Base-by-base conservation (phyloP, 37 sponge, comb jelly and placozoan species). In the Sycon ciliatum region DNA sequence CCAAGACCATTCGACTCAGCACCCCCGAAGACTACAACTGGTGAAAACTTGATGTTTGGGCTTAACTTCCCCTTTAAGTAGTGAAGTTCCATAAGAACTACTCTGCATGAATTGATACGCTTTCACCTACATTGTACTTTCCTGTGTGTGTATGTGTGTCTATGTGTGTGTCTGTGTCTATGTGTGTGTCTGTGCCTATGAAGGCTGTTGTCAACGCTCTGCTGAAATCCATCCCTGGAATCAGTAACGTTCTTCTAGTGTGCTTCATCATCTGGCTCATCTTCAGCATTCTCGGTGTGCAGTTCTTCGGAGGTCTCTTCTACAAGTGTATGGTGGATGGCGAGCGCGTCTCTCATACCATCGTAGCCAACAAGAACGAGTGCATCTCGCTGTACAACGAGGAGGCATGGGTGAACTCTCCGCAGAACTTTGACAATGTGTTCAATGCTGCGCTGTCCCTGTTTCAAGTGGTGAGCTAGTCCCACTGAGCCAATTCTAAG, bases 181-280 rank as follows among this genome's bases (percentile, higher is more conserved):
- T n/a, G n/a, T n/a, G n/a, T n/a, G n/a, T n/a, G n/a, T n/a, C n/a
- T n/a, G n/a, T n/a, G n/a, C n/a, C n/a, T n/a, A n/a, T 42, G 49
- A 9, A 42, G 49, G 13, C 13, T 32, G 61, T 60, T 22, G 77
- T 76, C 6, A 67, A 76, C 26, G 77, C 77, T 38, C 77, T 76
- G 13, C 49, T 76, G 34, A 34, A 40, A 23, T 76, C 77, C 4
- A 67, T 76, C 34, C 77, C 77, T 18, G 58, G 55, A 1, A 58
- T 76, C 24, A 68, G 69, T 27, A 76, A 76, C 38, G 77, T 76
- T 3, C 53, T 60, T 0, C 36, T 76, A 3, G 67, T 76, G 36
- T 66, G 77, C 26, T 22, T 68, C n/a, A 40, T 76, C 5, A 30
- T 76, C 5, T 76, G 77, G 77, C 68, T 76, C 3, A 60, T 76